Conservation (phyloP, 2,797 vertebrate genomes). For the Pelochelys cantorii region DNA sequence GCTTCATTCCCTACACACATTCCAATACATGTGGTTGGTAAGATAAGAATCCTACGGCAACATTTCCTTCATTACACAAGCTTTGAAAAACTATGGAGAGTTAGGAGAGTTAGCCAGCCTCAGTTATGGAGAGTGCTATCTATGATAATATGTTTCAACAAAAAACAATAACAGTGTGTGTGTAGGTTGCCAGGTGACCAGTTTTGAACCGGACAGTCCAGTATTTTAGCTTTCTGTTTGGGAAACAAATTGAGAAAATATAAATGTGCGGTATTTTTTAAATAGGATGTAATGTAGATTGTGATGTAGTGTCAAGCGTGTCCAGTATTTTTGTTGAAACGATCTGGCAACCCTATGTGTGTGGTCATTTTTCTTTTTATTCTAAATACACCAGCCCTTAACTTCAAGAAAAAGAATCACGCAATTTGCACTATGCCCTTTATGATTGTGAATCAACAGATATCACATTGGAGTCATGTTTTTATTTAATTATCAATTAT, state of each 20-base stretch:
- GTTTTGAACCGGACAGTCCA: no score
- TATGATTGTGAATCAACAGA: neutral
- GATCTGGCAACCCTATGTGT: neutral
- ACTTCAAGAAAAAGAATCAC: conserved; percentile 28
- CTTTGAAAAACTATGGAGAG: conserved; percentile 10
- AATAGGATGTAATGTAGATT: no score
- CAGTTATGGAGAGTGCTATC: neutral
- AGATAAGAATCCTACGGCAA: neutral
- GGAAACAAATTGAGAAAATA: no score
- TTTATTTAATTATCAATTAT: neutral
- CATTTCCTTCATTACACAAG: neutral
- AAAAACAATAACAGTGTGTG: neutral
- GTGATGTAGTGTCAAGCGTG: no score
- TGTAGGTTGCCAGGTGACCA: no score
- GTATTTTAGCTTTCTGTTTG: no score
- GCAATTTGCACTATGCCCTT: neutral
- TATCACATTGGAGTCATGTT: neutral
- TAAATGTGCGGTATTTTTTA: no score
- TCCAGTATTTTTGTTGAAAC: no score
- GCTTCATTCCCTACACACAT: neutral
- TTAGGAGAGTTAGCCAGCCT: neutral
- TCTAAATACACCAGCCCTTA: conserved; percentile 42
- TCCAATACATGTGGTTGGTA: neutral
- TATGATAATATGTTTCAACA: neutral
- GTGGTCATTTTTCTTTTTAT: conserved; percentile 46